Conservation (phyloP, 2,113 vertebrate genomes). For the Leptobrachium leishanense region DNA sequence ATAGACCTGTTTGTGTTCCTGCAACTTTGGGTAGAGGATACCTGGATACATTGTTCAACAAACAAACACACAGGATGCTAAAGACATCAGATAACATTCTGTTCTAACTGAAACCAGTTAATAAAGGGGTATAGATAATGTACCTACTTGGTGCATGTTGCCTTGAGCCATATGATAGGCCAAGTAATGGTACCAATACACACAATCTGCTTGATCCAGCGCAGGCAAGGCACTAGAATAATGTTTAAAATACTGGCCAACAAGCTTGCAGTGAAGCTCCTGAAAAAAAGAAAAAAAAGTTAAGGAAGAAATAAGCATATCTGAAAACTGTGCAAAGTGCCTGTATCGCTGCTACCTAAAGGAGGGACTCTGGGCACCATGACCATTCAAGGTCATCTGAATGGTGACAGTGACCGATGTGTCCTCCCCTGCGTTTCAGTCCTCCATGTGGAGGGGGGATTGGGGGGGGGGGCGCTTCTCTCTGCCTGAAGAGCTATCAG, state of each 20-base stretch:
- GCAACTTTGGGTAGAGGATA: too few species aligned
- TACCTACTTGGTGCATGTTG: slow-evolving; percentile 80
- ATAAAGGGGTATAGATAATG: not conserved
- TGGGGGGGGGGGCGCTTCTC: too few species aligned
- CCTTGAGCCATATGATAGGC: slow-evolving; percentile 91
- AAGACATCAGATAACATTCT: too few species aligned
- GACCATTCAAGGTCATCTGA: too few species aligned
- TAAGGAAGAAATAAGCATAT: not conserved
- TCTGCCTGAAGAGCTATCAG: too few species aligned
- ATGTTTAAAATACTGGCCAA: slow-evolving; percentile 80
- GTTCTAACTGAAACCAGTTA: not conserved
- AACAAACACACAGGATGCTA: too few species aligned
- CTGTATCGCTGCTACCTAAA: not conserved
- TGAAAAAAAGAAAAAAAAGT: slow-evolving; percentile 55
- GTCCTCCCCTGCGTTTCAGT: too few species aligned
- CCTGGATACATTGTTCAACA: too few species aligned
- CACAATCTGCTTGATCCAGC: slow-evolving; percentile 78
- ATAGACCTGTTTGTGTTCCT: too few species aligned
- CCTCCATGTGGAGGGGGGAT: too few species aligned
- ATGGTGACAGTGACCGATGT: too few species aligned
- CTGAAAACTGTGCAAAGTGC: not conserved
- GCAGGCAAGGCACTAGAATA: slow-evolving; percentile 67
- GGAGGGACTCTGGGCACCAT: too few species aligned
- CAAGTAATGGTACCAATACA: slow-evolving; percentile 91
- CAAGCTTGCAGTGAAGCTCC: slow-evolving; percentile 86